These are phyloP conservation scores for Pangasius macronema DNA, from an alignment of 2,797 vertebrate species.

Conservation along the genomic window DNA sequence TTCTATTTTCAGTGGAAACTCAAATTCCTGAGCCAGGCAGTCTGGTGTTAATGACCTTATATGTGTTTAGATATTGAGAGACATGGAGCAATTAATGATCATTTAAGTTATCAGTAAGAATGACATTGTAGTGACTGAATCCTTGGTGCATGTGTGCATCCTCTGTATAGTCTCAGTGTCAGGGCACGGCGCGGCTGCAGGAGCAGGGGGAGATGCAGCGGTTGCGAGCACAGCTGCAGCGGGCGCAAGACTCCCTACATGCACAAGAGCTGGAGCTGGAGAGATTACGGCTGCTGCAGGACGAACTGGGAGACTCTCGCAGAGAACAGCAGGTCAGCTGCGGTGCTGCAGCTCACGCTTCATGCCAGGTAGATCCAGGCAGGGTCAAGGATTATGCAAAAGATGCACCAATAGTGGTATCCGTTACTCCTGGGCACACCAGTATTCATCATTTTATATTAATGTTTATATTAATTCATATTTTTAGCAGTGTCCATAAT, in stretches of 20 bases:
- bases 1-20: neutral
- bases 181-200: slow-evolving; percentile 62
- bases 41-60: neutral
- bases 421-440: neutral
- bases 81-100: neutral
- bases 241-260: slow-evolving; percentile 77
- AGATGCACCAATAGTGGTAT: neutral
- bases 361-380: slow-evolving; percentile 40
- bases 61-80: neutral
- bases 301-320: slow-evolving; percentile 74
- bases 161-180: slow-evolving; percentile 58
- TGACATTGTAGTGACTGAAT: neutral
- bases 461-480: neutral
- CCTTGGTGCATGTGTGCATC: neutral
- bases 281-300: slow-evolving; percentile 76
- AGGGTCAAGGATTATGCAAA: neutral
- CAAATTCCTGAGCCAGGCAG: neutral
- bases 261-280: slow-evolving; percentile 84
- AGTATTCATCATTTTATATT: neutral
- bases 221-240: slow-evolving; percentile 78
- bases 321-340: slow-evolving; percentile 80
- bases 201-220: slow-evolving; percentile 80
- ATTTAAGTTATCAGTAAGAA: neutral
- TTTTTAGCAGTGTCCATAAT: neutral
- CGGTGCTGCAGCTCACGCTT: slow-evolving; percentile 19